A percentile compares a stretch with the other conserved stretches of the same genome.
These are phyloP conservation scores for Chromoteleia sp. DNA, from an alignment of 2,888 invertebrate species.

Conservation along the genomic window DNA sequence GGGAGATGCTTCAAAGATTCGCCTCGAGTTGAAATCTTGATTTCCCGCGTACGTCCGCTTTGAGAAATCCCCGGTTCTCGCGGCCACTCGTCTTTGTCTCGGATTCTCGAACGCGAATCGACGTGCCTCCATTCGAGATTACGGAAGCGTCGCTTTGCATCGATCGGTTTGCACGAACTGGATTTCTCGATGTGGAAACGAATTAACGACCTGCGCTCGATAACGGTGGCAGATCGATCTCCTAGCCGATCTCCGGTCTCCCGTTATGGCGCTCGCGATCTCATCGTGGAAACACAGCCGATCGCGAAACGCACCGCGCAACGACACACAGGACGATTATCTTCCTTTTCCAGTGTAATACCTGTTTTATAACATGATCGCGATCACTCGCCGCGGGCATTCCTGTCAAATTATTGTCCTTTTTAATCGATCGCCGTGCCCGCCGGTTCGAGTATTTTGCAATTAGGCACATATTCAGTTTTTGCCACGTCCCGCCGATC, in stretches of 20 bases:
- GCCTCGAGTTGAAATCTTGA: constrained; percentile 55
- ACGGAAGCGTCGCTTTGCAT: constrained; percentile 73
- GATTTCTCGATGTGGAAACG: constrained; percentile 72
- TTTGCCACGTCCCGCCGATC: constrained; percentile 4
- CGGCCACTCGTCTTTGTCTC: constrained; percentile 71
- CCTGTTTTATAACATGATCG: constrained; percentile 69
- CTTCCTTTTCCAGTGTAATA: constrained; percentile 66
- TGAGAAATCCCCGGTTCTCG: constrained; percentile 61
- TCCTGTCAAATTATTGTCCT: constrained; percentile 66
- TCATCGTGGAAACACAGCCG: constrained; percentile 60
- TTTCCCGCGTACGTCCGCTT: constrained; percentile 45
- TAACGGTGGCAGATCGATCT: constrained; percentile 73
- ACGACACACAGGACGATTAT: constrained; percentile 66
- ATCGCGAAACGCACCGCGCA: constrained; percentile 67
- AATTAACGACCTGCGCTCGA: constrained; percentile 73
- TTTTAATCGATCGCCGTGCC: constrained; percentile 43
- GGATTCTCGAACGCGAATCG: constrained; percentile 63
- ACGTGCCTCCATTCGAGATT: constrained; percentile 69
- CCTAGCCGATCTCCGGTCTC: constrained; percentile 64
- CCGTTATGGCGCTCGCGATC: constrained; percentile 68
- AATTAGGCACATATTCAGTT: constrained; percentile 32
- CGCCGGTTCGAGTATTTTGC: constrained; percentile 24
- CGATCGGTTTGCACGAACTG: constrained; percentile 72
- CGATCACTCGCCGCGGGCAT: constrained; percentile 50
- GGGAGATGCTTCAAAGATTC: constrained; percentile 62